Evolutionary conservation across 2,888 invertebrate genomes (phyloP).

Genomic region (Fissipunctia ypsillon): DNA sequence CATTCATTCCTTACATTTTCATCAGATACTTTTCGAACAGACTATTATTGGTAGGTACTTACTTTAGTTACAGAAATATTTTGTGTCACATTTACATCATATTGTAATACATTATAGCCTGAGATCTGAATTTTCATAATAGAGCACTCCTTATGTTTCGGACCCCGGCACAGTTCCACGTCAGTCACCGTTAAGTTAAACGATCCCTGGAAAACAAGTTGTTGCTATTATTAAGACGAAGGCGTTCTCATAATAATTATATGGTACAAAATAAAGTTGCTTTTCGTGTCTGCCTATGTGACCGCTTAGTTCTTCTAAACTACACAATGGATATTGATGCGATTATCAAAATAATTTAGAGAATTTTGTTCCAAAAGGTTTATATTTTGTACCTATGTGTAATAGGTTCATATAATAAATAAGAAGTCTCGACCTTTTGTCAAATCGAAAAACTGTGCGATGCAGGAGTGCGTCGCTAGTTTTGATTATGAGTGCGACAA

Average conservation of each 20-base stretch:
- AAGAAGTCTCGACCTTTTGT: too few species aligned
- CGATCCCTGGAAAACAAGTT: slow-evolving; percentile 51
- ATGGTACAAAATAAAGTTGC: neutral
- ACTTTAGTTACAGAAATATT: slow-evolving; percentile 64
- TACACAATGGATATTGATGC: neutral
- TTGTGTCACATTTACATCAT: slow-evolving; percentile 58
- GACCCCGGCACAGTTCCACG: slow-evolving; percentile 59
- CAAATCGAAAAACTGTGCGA: too few species aligned
- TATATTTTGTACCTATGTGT: too few species aligned
- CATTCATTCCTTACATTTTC: neutral
- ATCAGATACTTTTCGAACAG: neutral
- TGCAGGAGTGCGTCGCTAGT: too few species aligned
- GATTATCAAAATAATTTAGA: too few species aligned
- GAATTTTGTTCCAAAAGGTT: neutral
- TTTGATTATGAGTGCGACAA: neutral
- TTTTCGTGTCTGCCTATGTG: neutral
- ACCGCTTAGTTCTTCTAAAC: neutral
- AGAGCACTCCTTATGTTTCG: slow-evolving; percentile 58
- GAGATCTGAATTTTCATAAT: slow-evolving; percentile 38
- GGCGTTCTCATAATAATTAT: neutral
- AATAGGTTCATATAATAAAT: too few species aligned
- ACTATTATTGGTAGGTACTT: slow-evolving; percentile 37
- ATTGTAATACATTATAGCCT: slow-evolving; percentile 49
- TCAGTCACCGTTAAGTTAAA: slow-evolving; percentile 55
- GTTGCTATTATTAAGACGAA: slow-evolving; percentile 1